Conservation (phyloP, 2,113 vertebrate species). For the Rhinopomastus cyanomelas region DNA sequence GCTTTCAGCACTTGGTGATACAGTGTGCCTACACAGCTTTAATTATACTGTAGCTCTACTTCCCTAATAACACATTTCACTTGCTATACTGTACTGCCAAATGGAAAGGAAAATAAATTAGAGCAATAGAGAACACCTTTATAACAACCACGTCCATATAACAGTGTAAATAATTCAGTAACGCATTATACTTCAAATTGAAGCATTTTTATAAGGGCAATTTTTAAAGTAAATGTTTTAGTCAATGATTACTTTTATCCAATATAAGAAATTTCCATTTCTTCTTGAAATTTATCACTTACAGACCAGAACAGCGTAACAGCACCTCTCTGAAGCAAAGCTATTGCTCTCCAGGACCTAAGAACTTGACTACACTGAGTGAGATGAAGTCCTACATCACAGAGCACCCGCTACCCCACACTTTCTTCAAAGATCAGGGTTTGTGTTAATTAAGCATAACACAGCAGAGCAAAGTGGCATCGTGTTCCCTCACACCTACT, state of each 20-base stretch:
- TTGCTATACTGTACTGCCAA: neutral
- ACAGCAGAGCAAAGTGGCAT: neutral
- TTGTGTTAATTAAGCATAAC: conserved; percentile 44
- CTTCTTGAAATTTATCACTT: neutral
- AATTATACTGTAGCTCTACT: neutral
- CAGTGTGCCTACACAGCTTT: neutral
- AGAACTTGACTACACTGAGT: neutral
- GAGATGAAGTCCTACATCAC: neutral
- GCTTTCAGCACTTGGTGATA: neutral
- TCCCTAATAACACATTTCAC: neutral
- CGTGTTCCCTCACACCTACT: neutral
- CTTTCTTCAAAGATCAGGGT: neutral
- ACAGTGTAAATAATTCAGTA: conserved; percentile 20
- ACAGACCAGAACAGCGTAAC: neutral
- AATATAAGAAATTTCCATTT: neutral
- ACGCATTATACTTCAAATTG: neutral
- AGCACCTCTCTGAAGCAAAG: neutral
- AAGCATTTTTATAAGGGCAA: conserved; percentile 4
- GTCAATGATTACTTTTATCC: neutral
- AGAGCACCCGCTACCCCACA: neutral
- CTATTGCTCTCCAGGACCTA: neutral
- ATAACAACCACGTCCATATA: neutral
- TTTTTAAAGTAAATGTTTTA: conserved; percentile 17
- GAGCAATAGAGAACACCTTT: neutral
- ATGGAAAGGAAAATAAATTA: conserved; percentile 26